Conservation (phyloP, 2,888 invertebrate species). For the Ceramica pisi region DNA sequence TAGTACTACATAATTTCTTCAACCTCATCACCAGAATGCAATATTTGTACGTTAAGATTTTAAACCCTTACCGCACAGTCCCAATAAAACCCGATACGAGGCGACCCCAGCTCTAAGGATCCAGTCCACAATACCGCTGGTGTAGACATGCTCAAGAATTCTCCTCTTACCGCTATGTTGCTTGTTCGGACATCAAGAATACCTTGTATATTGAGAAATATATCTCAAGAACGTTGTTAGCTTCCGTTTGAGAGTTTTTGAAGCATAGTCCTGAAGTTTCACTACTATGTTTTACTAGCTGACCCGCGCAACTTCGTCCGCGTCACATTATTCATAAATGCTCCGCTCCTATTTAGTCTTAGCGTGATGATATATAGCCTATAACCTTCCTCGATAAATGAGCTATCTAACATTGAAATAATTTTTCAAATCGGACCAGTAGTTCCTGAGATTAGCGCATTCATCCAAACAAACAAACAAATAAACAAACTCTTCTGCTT, state of each 20-base stretch:
- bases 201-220: conserved; percentile 39
- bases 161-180: conserved; percentile 7
- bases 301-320: too few species aligned
- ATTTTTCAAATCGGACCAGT: too few species aligned
- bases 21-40: too few species aligned
- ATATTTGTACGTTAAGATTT: background rate
- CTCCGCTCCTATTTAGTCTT: too few species aligned
- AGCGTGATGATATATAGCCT: too few species aligned
- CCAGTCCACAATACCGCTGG: conserved; percentile 39
- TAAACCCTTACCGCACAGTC: conserved; percentile 1
- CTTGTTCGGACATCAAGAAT: conserved; percentile 26
- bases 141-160: conserved; percentile 47
- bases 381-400: too few species aligned
- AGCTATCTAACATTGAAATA: too few species aligned
- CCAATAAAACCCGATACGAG: background rate
- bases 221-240: conserved; percentile 39
- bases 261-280: conserved; percentile 1
- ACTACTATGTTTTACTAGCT: background rate
- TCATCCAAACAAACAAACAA: too few species aligned
- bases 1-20: too few species aligned
- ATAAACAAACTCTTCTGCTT: too few species aligned
- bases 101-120: conserved; percentile 30
- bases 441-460: too few species aligned
- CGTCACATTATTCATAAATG: too few species aligned
- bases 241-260: conserved; percentile 19